Evolutionary conservation across 2,797 vertebrate genomes (phyloP).

Genomic region (Coregonus suidteri): DNA sequence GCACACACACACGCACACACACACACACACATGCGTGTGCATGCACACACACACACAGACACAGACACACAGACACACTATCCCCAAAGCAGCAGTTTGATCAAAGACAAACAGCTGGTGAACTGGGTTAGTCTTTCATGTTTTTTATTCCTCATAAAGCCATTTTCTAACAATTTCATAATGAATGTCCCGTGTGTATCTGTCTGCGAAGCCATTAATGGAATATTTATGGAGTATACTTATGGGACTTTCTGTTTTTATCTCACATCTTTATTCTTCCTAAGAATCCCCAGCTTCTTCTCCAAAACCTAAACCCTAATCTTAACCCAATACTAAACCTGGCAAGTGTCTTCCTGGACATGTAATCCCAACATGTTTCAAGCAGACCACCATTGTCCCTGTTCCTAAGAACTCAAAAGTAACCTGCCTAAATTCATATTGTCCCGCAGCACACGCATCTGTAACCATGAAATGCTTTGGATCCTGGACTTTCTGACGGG

Average conservation of each 20-base stretch:
- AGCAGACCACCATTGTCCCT: too few species aligned
- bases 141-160: constrained; percentile 51
- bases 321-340: not conserved
- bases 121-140: constrained; percentile 53
- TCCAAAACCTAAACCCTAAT: constrained; percentile 21
- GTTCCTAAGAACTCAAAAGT: too few species aligned
- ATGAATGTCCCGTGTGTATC: constrained; percentile 54
- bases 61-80: constrained; percentile 6
- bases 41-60: not conserved
- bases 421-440: too few species aligned
- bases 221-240: constrained; percentile 58
- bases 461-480: too few species aligned
- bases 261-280: constrained; percentile 56
- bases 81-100: constrained; percentile 32
- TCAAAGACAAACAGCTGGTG: constrained; percentile 44
- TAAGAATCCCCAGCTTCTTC: constrained; percentile 20
- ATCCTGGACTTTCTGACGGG: too few species aligned
- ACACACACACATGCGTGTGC: not conserved
- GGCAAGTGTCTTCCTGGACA: too few species aligned
- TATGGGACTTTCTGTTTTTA: constrained; percentile 54
- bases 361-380: too few species aligned
- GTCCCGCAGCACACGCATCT: too few species aligned
- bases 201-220: constrained; percentile 61
- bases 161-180: constrained; percentile 52
- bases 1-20: not conserved